These are phyloP conservation scores for Orthonevra nobilis DNA, from an alignment of 2,888 invertebrate species.

Conservation along the genomic window DNA sequence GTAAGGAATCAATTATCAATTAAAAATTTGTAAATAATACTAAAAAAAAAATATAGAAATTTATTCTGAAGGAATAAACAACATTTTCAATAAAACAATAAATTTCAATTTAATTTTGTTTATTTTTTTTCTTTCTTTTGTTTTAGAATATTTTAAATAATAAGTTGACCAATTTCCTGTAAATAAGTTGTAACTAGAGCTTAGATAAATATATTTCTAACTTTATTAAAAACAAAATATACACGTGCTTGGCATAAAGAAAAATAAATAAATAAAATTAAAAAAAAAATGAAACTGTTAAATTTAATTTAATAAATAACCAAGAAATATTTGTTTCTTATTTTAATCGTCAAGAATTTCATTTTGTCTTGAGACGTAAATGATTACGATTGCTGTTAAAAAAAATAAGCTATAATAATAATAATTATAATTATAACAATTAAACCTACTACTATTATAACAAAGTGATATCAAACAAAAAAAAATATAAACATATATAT, in stretches of 20 bases:
- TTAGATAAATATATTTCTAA: constrained; percentile 27
- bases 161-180: constrained; percentile 50
- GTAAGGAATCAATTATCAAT: constrained; percentile 26
- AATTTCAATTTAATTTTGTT: neutral
- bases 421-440: constrained; percentile 42
- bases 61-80: constrained; percentile 18
- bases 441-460: constrained; percentile 66
- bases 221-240: constrained; percentile 12
- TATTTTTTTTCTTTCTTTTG: constrained; percentile 19
- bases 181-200: constrained; percentile 48
- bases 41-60: constrained; percentile 20
- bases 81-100: constrained; percentile 1
- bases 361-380: constrained; percentile 41
- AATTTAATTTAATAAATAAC: constrained; percentile 24
- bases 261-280: constrained; percentile 3
- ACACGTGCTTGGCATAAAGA: constrained; percentile 61
- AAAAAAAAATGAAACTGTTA: constrained; percentile 16
- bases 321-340: constrained; percentile 49
- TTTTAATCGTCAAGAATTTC: constrained; percentile 29
- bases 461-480: constrained; percentile 70
- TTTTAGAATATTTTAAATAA: constrained; percentile 29
- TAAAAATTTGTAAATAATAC: constrained; percentile 55
- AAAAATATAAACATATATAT: constrained; percentile 35
- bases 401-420: constrained; percentile 22
- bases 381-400: constrained; percentile 53